These are phyloP conservation scores for Bombylius major DNA, from an alignment of 2,888 invertebrate species.

Conservation along the genomic window DNA sequence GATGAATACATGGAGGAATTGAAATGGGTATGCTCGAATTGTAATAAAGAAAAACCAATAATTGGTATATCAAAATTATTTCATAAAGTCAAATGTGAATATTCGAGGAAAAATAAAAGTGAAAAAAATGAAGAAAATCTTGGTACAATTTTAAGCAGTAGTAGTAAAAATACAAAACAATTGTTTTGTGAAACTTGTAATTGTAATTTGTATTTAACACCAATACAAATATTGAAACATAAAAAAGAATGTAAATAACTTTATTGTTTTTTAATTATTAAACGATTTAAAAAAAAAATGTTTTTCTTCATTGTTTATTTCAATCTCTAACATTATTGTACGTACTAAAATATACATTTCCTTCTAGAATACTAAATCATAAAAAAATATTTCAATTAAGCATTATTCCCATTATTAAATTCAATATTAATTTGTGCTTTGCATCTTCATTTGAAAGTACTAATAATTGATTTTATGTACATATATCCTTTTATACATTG, in stretches of 20 bases:
- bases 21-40: slow-evolving; percentile 62
- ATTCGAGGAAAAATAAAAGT: neutral
- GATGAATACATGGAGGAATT: slow-evolving; percentile 46
- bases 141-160: too few species aligned
- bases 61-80: slow-evolving; percentile 59
- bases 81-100: slow-evolving; percentile 41
- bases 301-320: too few species aligned
- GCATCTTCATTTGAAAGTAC: too few species aligned
- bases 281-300: too few species aligned
- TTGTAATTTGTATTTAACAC: slow-evolving; percentile 53
- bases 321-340: too few species aligned
- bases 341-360: too few species aligned
- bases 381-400: too few species aligned
- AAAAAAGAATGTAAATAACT: slow-evolving; percentile 45
- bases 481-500: too few species aligned
- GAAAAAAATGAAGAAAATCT: slow-evolving; percentile 21
- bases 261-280: neutral
- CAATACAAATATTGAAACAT: slow-evolving; percentile 77
- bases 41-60: slow-evolving; percentile 47
- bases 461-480: too few species aligned
- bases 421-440: too few species aligned
- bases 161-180: neutral
- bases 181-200: slow-evolving; percentile 64
- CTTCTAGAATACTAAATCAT: too few species aligned
- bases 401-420: too few species aligned